These are phyloP conservation scores for Chalcosyrphus nemorum DNA, from an alignment of 2,888 invertebrate genomes.

Conservation along the genomic window DNA sequence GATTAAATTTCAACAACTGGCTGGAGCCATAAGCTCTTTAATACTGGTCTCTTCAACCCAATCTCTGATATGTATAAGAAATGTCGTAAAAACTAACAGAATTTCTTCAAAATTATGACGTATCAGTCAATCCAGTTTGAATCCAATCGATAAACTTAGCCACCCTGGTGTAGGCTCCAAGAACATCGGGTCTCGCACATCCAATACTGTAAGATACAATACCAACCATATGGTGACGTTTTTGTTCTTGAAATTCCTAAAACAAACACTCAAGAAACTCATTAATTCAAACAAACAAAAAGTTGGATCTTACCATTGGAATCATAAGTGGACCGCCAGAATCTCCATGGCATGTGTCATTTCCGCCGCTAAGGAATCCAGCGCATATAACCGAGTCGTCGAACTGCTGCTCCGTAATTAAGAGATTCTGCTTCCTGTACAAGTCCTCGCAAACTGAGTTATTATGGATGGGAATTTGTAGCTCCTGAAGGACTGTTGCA, in stretches of 20 bases:
- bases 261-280: conserved; percentile 82
- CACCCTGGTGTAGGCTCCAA: conserved; percentile 86
- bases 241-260: no score
- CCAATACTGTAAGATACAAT: conserved; percentile 86
- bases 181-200: conserved; percentile 84
- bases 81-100: no score
- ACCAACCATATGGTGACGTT: conserved; percentile 85
- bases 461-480: conserved; percentile 88
- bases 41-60: no score
- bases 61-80: no score
- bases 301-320: conserved; percentile 75
- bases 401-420: conserved; percentile 78
- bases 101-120: conserved; percentile 73
- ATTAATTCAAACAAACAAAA: conserved; percentile 77
- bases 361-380: conserved; percentile 78
- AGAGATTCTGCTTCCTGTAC: conserved; percentile 76
- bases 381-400: conserved; percentile 79
- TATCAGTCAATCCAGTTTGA: conserved; percentile 77
- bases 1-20: no score
- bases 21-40: no score
- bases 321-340: conserved; percentile 82
- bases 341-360: conserved; percentile 81
- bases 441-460: conserved; percentile 84
- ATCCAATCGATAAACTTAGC: conserved; percentile 86
- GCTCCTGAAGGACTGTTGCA: conserved; percentile 86